Base-by-base conservation (phyloP, 2,113 vertebrate species). In the Melozone crissalis region DNA sequence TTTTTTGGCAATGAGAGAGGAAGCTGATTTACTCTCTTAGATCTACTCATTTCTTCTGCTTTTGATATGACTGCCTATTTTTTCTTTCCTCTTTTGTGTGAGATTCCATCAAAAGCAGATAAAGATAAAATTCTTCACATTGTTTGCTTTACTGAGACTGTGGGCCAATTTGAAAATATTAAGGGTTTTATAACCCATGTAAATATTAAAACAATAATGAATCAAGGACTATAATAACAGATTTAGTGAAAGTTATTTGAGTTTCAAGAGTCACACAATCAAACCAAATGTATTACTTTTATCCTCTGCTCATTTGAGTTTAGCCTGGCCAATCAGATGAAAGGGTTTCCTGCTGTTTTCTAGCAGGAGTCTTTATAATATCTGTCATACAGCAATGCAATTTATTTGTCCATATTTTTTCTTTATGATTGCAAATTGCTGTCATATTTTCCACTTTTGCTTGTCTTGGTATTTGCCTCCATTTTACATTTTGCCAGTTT, bases 121-220 rank as follows among this genome's bases (percentile, higher is more conserved):
- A 30, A 62, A 65, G 15, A 49, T 46, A 51, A 10, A 37, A 22
- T 61, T 82, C 74, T 54, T 91, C 52, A 72, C 11, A 1, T 76
- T 72, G 41, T 85, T 84, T 76, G 10, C 72, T 90, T 94, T 88
- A 37, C 30, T 74, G 63, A 79, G 35, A 39, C 26, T 76, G 37
- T 54, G 35, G 35, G 51, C 8, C 6, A 35, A 21, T 62, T 91
- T 93, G 72, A 69, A 94, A 93, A 83, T 55, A 90, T 63, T 75
- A 72, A 82, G 44, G 18, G 41, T 79, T 89, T 90, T 83, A 69
- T 47, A 94, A 83, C 14, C 13, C 27, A 27, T 78, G 52, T 46
- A 81, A 89, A 31, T 95, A 93, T 84, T 87, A 71, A 93, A 95
- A 39, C 8, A 77, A 59, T 35, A 93, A 90, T 43, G 43, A 82